Conservation (phyloP, 2,113 vertebrate genomes). For the Zapornia atra region DNA sequence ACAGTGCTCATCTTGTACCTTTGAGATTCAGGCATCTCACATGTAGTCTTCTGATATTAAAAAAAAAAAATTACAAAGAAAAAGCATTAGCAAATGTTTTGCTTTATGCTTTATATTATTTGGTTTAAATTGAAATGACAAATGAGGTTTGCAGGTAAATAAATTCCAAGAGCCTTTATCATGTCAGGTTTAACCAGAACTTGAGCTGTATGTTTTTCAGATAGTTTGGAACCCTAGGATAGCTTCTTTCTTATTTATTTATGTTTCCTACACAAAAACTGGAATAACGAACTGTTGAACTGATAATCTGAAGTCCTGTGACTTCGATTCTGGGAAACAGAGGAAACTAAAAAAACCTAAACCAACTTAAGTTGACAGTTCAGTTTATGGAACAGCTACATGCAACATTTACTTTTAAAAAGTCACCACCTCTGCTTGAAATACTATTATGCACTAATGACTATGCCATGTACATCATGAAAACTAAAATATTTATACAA, state of each 20-base stretch:
- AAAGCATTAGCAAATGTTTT: neutral
- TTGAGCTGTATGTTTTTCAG: neutral
- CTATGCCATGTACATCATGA: neutral
- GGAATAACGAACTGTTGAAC: neutral
- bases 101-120: neutral
- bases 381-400: neutral
- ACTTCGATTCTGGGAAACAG: neutral
- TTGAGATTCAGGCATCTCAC: neutral
- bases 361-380: neutral
- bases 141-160: constrained; percentile 6
- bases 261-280: neutral
- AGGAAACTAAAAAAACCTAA: neutral
- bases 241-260: neutral
- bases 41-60: neutral
- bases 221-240: neutral
- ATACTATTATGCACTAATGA: neutral
- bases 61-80: neutral
- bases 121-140: neutral
- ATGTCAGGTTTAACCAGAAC: neutral
- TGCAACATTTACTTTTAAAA: neutral
- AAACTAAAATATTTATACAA: constrained; percentile 2
- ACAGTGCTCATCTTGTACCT: neutral
- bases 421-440: neutral
- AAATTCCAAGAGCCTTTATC: neutral
- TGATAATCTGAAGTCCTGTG: neutral